Percentiles rank a stretch among this genome's conserved stretches.
These are phyloP conservation scores for Bujurquina vittata DNA, from an alignment of 2,113 vertebrate genomes.

Conservation along the genomic window DNA sequence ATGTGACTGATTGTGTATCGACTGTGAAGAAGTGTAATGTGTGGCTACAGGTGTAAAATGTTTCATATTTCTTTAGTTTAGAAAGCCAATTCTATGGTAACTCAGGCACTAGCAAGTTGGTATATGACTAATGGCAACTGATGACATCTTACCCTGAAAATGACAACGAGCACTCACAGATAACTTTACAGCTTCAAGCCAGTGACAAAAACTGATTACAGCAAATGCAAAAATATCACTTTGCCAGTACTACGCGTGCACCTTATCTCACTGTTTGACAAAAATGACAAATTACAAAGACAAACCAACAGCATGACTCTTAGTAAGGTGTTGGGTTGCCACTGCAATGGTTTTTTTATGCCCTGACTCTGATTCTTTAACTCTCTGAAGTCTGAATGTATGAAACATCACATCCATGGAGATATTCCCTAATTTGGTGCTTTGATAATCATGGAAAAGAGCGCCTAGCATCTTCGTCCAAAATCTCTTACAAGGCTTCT, in stretches of 20 bases:
- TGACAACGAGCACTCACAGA: not conserved
- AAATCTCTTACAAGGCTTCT: not conserved
- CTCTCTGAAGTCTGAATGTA: not conserved
- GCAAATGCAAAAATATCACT: not conserved
- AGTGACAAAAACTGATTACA: not conserved
- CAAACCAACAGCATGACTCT: not conserved
- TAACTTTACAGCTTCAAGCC: not conserved
- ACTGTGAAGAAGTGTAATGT: not conserved
- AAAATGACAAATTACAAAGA: not conserved
- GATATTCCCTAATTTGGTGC: not conserved
- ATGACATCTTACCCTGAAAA: not conserved
- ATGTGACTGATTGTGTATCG: not conserved
- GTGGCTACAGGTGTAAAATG: not conserved
- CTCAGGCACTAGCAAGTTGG: not conserved
- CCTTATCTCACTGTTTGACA: not conserved
- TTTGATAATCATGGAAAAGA: not conserved
- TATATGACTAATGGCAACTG: not conserved
- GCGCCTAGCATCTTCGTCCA: not conserved
- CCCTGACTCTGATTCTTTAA: not conserved
- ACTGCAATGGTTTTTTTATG: not conserved
- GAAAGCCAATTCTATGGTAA: not conserved
- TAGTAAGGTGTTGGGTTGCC: not conserved
- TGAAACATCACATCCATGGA: not conserved
- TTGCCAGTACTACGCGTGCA: too few relatives aligned
- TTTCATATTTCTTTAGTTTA: not conserved